Conservation (phyloP, 2,888 invertebrate species). For the Brenthis ino region DNA sequence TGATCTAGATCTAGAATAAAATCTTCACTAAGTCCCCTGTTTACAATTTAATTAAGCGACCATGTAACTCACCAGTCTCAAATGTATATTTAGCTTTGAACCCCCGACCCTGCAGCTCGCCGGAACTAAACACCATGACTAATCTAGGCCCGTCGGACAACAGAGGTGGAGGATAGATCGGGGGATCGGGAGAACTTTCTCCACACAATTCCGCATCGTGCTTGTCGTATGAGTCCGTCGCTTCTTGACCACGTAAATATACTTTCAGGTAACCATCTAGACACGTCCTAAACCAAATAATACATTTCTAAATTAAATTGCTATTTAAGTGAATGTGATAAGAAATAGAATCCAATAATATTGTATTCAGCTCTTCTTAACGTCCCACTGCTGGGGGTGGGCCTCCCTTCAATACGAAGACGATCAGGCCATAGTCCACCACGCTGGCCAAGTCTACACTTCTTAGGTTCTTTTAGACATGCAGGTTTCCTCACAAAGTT, state of each 20-base stretch:
- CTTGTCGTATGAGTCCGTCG: constrained; percentile 95
- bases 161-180: constrained; percentile 86
- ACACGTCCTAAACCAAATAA: constrained; percentile 80
- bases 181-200: constrained; percentile 63
- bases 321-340: too few species aligned
- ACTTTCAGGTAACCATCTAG: constrained; percentile 95
- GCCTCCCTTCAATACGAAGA: too few species aligned
- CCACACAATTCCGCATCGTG: constrained; percentile 97
- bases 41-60: background rate
- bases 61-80: constrained; percentile 85
- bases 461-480: too few species aligned
- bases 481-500: too few species aligned
- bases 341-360: too few species aligned
- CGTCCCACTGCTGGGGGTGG: too few species aligned
- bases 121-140: constrained; percentile 97
- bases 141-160: constrained; percentile 95
- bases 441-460: too few species aligned
- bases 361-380: too few species aligned
- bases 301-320: background rate
- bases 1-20: too few species aligned
- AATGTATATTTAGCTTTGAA: constrained; percentile 94
- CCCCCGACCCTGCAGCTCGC: constrained; percentile 93
- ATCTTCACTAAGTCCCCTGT: too few species aligned
- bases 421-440: too few species aligned
- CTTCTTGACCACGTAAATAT: constrained; percentile 95